Evolutionary conservation across 2,888 invertebrate genomes (phyloP).

Genomic region (Shargacucullia verbasci): DNA sequence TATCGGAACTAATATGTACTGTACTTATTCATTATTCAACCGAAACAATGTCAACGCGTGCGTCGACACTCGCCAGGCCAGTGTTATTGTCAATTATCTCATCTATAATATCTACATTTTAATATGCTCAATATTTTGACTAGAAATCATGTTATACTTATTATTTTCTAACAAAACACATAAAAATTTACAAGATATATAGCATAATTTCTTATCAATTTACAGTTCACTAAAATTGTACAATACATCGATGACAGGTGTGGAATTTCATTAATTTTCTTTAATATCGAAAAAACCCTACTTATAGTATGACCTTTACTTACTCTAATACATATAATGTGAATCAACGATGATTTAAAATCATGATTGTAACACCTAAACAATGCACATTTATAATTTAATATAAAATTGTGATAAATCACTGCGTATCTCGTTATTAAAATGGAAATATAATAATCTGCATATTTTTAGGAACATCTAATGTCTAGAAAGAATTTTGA

Average conservation of each 20-base stretch:
- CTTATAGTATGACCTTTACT: constrained; percentile 66
- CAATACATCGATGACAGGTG: constrained; percentile 85
- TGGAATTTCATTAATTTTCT: constrained; percentile 62
- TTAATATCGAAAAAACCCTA: constrained; percentile 70
- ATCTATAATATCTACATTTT: constrained; percentile 85
- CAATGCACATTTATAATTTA: constrained; percentile 59
- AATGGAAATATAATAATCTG: constrained; percentile 59
- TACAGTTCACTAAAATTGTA: constrained; percentile 86
- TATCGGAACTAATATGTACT: constrained; percentile 72
- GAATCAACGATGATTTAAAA: constrained; percentile 76
- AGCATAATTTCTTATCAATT: constrained; percentile 85
- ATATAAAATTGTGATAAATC: constrained; percentile 59
- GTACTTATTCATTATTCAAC: constrained; percentile 80
- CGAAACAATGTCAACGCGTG: constrained; percentile 65
- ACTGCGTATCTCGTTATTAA: constrained; percentile 58
- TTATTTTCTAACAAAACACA: constrained; percentile 87
- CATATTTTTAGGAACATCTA: constrained; percentile 71
- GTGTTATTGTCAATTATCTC: constrained; percentile 89
- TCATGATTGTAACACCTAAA: constrained; percentile 66
- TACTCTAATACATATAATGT: constrained; percentile 66
- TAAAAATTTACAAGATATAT: constrained; percentile 85
- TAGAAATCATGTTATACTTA: constrained; percentile 88
- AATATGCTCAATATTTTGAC: constrained; percentile 89
- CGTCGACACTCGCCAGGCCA: constrained; percentile 74
- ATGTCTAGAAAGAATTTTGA: constrained; percentile 66